These are phyloP conservation scores for Tricholaema leucomelas DNA, from an alignment of 2,113 vertebrate species.

Conservation along the genomic window DNA sequence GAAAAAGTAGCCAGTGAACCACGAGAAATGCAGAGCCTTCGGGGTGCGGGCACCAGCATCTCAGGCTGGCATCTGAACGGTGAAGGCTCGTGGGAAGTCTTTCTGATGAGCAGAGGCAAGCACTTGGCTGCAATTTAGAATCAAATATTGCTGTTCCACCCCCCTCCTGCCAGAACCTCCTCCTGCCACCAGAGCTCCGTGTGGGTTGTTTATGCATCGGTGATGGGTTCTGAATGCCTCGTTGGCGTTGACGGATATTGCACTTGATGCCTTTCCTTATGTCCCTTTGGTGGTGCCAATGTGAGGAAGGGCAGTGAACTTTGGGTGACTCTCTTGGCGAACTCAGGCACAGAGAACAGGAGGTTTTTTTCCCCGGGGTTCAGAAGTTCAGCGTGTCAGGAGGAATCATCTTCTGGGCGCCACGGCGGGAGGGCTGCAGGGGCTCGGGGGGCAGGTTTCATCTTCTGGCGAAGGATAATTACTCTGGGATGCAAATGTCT, in stretches of 20 bases:
- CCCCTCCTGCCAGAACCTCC: background rate
- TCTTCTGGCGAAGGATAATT: background rate
- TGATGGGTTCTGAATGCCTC: conserved; percentile 50
- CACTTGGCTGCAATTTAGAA: conserved; percentile 9
- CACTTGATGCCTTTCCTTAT: conserved; percentile 73
- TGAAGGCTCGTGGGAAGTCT: background rate
- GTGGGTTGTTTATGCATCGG: conserved; percentile 59
- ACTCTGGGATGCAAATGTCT: background rate
- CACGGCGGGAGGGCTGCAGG: background rate
- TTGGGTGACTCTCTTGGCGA: conserved; percentile 64
- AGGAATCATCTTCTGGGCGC: conserved; percentile 58
- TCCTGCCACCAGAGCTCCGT: conserved; percentile 15
- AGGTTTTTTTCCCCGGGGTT: conserved; percentile 4
- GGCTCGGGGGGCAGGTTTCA: background rate
- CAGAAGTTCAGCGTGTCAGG: conserved; percentile 73
- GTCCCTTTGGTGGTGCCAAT: conserved; percentile 70
- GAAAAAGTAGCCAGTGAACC: conserved; percentile 62
- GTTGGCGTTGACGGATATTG: conserved; percentile 68
- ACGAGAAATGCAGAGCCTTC: conserved; percentile 13
- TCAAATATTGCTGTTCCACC: conserved; percentile 47
- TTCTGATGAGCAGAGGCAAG: conserved; percentile 45
- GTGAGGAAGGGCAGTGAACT: conserved; percentile 78
- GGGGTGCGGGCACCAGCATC: background rate
- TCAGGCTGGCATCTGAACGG: conserved; percentile 16
- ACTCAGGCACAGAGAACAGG: too few relatives aligned